Base-by-base conservation (phyloP, 2,888 invertebrate genomes). In the Drosophila paranaensis region DNA sequence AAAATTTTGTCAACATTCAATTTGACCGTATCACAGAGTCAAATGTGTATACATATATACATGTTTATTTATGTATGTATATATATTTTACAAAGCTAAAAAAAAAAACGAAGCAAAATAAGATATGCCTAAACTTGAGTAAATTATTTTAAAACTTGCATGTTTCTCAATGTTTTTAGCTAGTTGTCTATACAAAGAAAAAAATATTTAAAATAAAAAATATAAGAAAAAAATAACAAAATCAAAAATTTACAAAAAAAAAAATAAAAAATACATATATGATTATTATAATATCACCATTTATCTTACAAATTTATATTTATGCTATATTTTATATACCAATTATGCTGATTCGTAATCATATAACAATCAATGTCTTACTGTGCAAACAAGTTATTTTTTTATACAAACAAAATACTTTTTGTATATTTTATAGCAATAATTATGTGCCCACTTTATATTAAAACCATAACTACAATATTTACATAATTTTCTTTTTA, bases 111-210 rank as follows among this genome's bases (percentile, higher is more conserved):
- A 61, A 56, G 27, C 27, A 60, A 27, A 67, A 50, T 40, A 76
- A 50, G 14, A 60, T 48, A 68, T 77, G 74, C 82, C 73, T 88
- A 56, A 86, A 86, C 74, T 86, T 88, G 81, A 77, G 86, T 84
- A 78, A 80, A 88, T 81, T 84, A 79, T 81, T 86, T 86, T 70
- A 84, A 74, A 85, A 79, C 68, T 83, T 93, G 92, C 92, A 93
- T 93, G 92, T 93, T 93, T 93, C 92, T 92, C 92, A 92, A 92
- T 92, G 92, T 92, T 91, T 90, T 88, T 90, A 88, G 88, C 89
- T 83, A 86, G 80, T 86, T 86, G 82, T 85, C 86, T 82, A 67
- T 77, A 71, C 61, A 79, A 64, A 86, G 67, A 50, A 37, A 77
- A 37, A 37, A 13, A 53, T 9, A 25, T 33, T 2, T 11, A 11